phyloP scores from a whole-genome alignment of 2,888 invertebrate species.

The Onchidella celtica region DNA sequence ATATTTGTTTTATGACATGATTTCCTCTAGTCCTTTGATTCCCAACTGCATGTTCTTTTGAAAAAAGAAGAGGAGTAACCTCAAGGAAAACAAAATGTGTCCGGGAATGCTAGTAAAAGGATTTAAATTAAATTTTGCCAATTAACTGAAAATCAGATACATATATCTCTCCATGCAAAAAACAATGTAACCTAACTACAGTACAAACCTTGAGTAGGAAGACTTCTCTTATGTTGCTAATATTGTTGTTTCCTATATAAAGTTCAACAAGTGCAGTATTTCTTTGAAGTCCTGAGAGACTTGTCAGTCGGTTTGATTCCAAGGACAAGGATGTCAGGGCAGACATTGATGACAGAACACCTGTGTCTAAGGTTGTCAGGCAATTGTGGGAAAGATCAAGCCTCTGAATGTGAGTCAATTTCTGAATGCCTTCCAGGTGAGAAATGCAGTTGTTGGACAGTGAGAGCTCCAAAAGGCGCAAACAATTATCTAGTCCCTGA shows the following conservation, averaged over 20 bases:
- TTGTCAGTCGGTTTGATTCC: constrained; percentile 75
- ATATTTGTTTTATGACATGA: too few relatives aligned
- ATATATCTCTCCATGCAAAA: too few relatives aligned
- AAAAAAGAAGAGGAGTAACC: too few relatives aligned
- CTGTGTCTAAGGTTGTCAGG: constrained; percentile 71
- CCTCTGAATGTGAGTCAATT: constrained; percentile 68
- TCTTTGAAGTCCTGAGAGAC: constrained; percentile 73
- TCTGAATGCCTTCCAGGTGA: constrained; percentile 72
- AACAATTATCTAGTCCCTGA: constrained; percentile 77
- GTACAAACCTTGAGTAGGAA: constrained; percentile 77
- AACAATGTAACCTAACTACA: too few relatives aligned
- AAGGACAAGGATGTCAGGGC: constrained; percentile 75
- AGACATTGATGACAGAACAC: constrained; percentile 65
- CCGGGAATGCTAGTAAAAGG: too few relatives aligned
- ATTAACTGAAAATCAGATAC: too few relatives aligned
- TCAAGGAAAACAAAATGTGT: too few relatives aligned
- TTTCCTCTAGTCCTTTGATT: too few relatives aligned
- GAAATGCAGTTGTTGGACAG: constrained; percentile 77
- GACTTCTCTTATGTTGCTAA: constrained; percentile 77
- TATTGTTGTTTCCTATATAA: constrained; percentile 78
- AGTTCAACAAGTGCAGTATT: constrained; percentile 74
- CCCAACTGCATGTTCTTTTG: too few relatives aligned
- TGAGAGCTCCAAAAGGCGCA: constrained; percentile 77
- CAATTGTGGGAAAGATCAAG: constrained; percentile 77
- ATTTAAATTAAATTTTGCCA: too few relatives aligned